Conservation (phyloP, 2,797 vertebrate species). For the Danio tinwini region DNA sequence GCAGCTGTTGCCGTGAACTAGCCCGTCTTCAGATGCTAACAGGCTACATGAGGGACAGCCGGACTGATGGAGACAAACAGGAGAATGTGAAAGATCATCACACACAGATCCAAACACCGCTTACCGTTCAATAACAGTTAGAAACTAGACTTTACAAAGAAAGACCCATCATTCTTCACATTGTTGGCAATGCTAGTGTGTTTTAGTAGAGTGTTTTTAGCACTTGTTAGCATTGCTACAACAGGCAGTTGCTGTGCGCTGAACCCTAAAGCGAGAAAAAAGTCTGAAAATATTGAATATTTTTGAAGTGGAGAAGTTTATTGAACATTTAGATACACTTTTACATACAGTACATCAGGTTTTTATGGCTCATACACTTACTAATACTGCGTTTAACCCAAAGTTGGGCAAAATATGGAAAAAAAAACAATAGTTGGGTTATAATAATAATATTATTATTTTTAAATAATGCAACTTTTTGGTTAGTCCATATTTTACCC, state of each 20-base stretch:
- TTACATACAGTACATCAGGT: background rate
- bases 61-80: constrained; percentile 73
- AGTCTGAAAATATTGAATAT: too few species aligned
- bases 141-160: background rate
- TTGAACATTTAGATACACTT: background rate
- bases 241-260: too few species aligned
- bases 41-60: constrained; percentile 85
- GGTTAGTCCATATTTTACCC: too few species aligned
- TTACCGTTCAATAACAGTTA: background rate
- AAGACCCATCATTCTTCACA: background rate
- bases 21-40: constrained; percentile 81
- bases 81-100: background rate
- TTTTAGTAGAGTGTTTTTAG: background rate
- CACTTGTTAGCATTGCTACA: background rate
- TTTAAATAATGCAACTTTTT: too few species aligned
- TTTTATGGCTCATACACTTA: background rate
- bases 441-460: too few species aligned
- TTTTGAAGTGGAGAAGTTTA: background rate
- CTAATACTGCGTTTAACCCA: background rate
- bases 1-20: constrained; percentile 82
- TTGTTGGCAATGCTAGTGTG: background rate
- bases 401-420: too few species aligned
- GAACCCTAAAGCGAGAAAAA: too few species aligned
- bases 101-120: background rate
- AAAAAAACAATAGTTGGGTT: too few species aligned